Base-by-base conservation (phyloP, 2,888 invertebrate species). In the Caradrina kadenii region DNA sequence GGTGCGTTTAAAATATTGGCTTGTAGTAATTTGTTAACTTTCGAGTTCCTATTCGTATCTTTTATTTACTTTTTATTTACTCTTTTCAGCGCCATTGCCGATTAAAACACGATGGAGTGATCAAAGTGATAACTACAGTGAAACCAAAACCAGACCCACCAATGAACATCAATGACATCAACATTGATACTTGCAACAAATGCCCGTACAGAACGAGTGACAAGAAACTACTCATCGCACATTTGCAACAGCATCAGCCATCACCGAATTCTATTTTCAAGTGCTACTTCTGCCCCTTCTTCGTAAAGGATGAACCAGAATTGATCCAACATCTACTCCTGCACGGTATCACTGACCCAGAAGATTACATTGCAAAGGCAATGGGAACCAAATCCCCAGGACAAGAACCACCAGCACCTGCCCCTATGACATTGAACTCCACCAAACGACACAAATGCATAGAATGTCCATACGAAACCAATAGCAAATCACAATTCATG, bases 401-500 rank as follows among this genome's bases (percentile, higher is more conserved):
- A 45, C 87, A 88, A 19, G 92, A 93, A 19, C 83, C 76, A 55
- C 76, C 74, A 64, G 60, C 71, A 31, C 26, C 78, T 13, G 22
- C 73, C n/a, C 35, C 70, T 62, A 76, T 84, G 48, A 82, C 88
- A 55, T 78, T 86, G n/a, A 90, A 92, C 45, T 78, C 87, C 13
- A 93, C 93, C 5, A 98, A 98, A 87, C 96, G 98, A 73, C 98
- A 98, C 90, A 97, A 97, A 88, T 99, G 98, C 88, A 96, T 96
- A 7, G 97, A 97, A 66, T 98, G 98, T 90, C 98, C 98, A 0
- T 98, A 98, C 89, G 97, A 97, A 80, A 98, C 98, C 50, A 98
- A 98, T 88, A 98, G 98, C 89, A 98, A 98, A 90, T 98, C 98
- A 35, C 98, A 98, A 91, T 98, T 97, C 91, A 96, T 97, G 88